Conservation (phyloP, 2,888 invertebrate species). For the Phyllotreta striolata region DNA sequence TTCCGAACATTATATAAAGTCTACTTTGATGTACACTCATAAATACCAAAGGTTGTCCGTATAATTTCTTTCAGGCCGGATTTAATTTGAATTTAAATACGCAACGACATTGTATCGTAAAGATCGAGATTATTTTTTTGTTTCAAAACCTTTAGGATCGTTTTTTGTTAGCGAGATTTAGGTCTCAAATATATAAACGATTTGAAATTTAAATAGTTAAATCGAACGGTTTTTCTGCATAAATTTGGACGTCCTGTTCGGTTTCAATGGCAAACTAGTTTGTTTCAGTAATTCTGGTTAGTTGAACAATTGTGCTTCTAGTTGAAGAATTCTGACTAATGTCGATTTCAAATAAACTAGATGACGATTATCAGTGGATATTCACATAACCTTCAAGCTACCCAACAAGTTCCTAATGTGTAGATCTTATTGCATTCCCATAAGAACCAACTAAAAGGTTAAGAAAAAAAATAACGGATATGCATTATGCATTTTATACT, state of each 20-base stretch:
- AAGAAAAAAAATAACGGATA: no score
- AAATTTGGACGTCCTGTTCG: no score
- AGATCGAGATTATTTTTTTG: no score
- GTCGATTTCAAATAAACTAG: conserved; percentile 25
- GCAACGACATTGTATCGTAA: background rate
- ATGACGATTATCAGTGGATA: conserved; percentile 24
- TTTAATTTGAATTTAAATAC: conserved; percentile 6
- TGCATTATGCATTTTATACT: no score
- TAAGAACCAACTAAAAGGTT: conserved; percentile 2
- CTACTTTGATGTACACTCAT: conserved; percentile 6
- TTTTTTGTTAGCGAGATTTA: no score
- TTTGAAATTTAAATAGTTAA: no score
- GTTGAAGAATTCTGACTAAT: conserved; percentile 27
- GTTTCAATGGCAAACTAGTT: conserved; percentile 17
- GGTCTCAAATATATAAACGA: no score
- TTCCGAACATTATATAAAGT: conserved; percentile 26
- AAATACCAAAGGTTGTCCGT: conserved; percentile 12
- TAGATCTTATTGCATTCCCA: conserved; percentile 24
- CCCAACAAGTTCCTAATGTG: conserved; percentile 27
- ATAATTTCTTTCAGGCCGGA: conserved; percentile 6
- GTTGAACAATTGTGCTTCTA: conserved; percentile 30
- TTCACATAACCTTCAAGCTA: conserved; percentile 28
- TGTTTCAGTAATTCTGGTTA: conserved; percentile 20
- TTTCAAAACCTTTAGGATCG: no score
- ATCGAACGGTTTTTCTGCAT: no score